Conservation (phyloP, 2,113 vertebrate genomes). For the Phalacrocorax brasilianus region DNA sequence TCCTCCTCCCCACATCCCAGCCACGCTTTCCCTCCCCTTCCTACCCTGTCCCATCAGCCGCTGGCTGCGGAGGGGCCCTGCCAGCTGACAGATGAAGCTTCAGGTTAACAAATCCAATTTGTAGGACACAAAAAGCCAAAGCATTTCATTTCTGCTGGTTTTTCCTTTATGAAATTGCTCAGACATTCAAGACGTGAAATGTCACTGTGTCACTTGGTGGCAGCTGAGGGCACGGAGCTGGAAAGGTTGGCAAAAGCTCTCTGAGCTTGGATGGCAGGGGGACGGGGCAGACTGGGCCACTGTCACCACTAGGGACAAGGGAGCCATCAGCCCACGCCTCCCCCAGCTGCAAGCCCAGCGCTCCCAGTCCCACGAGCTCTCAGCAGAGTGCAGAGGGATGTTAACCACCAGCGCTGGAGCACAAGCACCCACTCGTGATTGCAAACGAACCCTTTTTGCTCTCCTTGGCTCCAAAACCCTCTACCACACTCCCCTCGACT, state of each 20-base stretch:
- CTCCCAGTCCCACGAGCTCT: background rate
- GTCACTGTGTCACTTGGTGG: conserved; percentile 5
- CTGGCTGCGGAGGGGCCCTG: background rate
- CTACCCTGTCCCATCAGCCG: background rate
- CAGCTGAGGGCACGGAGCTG: background rate
- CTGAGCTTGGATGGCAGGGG: background rate
- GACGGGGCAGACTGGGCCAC: background rate
- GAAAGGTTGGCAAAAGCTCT: conserved; percentile 4
- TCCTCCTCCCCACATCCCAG: background rate
- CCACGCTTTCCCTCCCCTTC: background rate
- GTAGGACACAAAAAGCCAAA: conserved; percentile 16
- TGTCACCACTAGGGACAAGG: background rate
- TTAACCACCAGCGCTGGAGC: background rate
- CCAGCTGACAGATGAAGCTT: background rate
- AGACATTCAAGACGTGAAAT: conserved; percentile 25
- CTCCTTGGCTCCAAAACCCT: background rate
- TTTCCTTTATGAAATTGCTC: background rate
- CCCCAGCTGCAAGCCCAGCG: background rate
- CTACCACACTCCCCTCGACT: background rate
- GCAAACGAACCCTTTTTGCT: background rate
- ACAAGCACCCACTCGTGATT: rapidly evolving
- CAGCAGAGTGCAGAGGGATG: background rate
- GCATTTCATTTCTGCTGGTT: background rate
- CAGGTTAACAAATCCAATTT: conserved; percentile 48
- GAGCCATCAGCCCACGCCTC: background rate